phyloP scores from a whole-genome alignment of 1,140 invertebrate species.

The Cyrtorhinus lividipennis region DNA sequence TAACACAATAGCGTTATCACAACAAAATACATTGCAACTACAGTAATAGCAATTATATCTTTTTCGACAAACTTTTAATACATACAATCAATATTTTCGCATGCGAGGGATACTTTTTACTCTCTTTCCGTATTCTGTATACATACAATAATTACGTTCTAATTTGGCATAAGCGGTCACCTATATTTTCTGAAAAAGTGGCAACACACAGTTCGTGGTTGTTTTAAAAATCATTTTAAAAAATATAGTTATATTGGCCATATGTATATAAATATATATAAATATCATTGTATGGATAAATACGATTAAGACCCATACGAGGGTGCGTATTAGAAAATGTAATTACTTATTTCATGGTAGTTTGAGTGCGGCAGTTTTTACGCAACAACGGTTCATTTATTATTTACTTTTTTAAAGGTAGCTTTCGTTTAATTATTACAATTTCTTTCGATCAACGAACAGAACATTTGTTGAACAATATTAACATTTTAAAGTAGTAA shows the following conservation, averaged over 20 bases:
- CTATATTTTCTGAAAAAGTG: neutral
- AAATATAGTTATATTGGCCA: neutral
- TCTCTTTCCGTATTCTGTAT: neutral
- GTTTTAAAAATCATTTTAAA: neutral
- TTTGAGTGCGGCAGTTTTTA: neutral
- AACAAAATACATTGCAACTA: too few relatives aligned
- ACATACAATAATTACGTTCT: neutral
- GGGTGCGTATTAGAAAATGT: neutral
- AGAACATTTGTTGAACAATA: neutral
- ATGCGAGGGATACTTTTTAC: neutral
- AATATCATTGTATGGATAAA: neutral
- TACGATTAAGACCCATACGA: neutral
- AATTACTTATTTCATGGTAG: neutral
- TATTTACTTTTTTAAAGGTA: neutral
- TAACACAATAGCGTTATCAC: neutral
- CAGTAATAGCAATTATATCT: neutral
- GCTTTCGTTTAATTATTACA: neutral
- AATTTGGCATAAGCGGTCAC: neutral
- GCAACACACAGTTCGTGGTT: neutral
- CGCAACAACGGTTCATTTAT: neutral
- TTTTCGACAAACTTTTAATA: neutral
- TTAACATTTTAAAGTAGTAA: neutral
- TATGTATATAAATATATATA: neutral
- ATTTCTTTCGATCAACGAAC: neutral
- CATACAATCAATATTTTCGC: neutral